Evolutionary conservation across 2,888 invertebrate species (phyloP).

Genomic region (Labia minor): DNA sequence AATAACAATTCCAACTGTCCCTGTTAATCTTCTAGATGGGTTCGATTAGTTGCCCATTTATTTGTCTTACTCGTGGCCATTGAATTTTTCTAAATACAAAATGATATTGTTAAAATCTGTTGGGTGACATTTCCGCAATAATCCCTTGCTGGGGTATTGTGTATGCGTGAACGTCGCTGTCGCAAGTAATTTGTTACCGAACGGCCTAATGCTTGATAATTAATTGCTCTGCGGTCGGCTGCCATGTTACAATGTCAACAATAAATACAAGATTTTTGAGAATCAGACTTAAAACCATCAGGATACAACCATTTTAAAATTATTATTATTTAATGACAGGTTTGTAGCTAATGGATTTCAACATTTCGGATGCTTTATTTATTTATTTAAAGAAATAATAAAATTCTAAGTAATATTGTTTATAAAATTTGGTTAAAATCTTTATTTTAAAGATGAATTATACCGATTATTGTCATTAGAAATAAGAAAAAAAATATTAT

Average conservation of each 20-base stretch:
- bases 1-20: no score
- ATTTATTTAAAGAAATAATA: no score
- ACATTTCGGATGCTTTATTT: no score
- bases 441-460: no score
- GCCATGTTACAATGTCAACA: slow-evolving; percentile 13
- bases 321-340: background rate
- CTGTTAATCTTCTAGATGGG: no score
- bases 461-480: no score
- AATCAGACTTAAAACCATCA: slow-evolving; percentile 1
- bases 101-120: slow-evolving; percentile 13
- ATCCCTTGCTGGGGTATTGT: background rate
- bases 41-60: no score
- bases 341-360: background rate
- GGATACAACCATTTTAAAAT: background rate
- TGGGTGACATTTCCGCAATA: slow-evolving; percentile 13
- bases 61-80: no score
- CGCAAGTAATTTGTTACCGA: slow-evolving; percentile 13
- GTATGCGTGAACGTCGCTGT: slow-evolving; percentile 13
- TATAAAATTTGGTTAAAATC: no score
- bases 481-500: no score
- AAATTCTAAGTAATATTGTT: no score
- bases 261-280: slow-evolving; percentile 1
- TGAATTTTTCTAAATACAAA: background rate
- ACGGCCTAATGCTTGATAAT: slow-evolving; percentile 8
- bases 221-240: slow-evolving; percentile 7